Conservation (phyloP, 2,888 invertebrate genomes). For the Elysia crispata region DNA sequence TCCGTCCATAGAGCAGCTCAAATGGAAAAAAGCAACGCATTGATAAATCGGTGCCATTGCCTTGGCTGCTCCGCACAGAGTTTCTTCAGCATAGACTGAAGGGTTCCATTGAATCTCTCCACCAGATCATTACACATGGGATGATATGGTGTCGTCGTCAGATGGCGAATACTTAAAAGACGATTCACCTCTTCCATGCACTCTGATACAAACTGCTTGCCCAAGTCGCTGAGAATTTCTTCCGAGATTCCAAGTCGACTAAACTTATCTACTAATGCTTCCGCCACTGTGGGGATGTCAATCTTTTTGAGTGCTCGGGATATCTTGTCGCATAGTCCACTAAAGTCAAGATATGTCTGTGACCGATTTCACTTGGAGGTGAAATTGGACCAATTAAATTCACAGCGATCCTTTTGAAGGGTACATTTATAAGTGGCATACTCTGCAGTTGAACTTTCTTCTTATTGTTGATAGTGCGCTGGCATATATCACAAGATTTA, state of each 20-base stretch:
- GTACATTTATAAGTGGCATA: constrained; percentile 52
- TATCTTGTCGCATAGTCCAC: constrained; percentile 56
- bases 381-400: too few relatives aligned
- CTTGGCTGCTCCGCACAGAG: constrained; percentile 38
- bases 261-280: constrained; percentile 52
- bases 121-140: constrained; percentile 18
- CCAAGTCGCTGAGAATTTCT: constrained; percentile 24
- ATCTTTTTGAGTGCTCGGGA: constrained; percentile 44
- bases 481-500: constrained; percentile 44
- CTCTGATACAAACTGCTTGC: constrained; percentile 50
- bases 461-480: constrained; percentile 43
- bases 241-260: constrained; percentile 39
- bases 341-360: constrained; percentile 52
- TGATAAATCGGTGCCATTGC: constrained; percentile 46
- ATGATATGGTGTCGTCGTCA: constrained; percentile 19
- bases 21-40: constrained; percentile 46
- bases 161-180: constrained; percentile 33
- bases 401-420: constrained; percentile 54
- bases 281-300: constrained; percentile 40
- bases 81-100: constrained; percentile 43
- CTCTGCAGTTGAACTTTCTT: constrained; percentile 45
- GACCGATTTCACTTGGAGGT: constrained; percentile 47
- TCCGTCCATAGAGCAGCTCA: constrained; percentile 48
- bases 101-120: constrained; percentile 46
- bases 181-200: constrained; percentile 42